Base-by-base conservation (phyloP, 1,140 invertebrate genomes). In the Sitophilus oryzae region DNA sequence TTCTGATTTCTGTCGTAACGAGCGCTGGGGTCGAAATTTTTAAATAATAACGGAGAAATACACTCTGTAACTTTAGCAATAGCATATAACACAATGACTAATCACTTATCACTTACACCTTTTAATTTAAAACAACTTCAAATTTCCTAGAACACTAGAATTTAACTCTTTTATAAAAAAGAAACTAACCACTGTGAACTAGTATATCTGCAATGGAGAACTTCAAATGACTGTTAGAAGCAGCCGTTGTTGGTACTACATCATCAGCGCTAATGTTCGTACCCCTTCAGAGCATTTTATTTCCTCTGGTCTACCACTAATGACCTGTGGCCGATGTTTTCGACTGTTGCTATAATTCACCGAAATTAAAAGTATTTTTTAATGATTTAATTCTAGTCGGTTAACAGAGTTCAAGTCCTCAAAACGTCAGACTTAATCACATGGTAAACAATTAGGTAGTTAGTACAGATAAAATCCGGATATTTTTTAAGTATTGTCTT, bases 241-340 rank as follows among this genome's bases (percentile, higher is more conserved):
- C 25, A 30, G 25, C 5, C 25, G 25, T 11, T 68, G 66, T 38
- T 44, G 65, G 58, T 61, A 62, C 64, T n/a, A n/a, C 62, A 66
- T 69, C 67, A 69, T 69, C 67, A 69, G 67, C 65, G 63, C 64
- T 64, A 67, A 67, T 67, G 66, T 69, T 67, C 65, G 67, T 66
- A 69, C 66, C 67, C 67, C 65, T 69, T 69, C 67, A 66, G 67
- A 68, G 66, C 67, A 64, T 67, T 67, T 66, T 69, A 69, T 69
- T 50, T 54, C 58, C 65, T 67, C 63, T 55, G 62, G 58, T 62
- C 56, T 60, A 16, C 16, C 57, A 66, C 65, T 69, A 69, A 69
- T 67, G 66, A 61, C 60, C 57, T 67, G 66, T 64, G 65, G 62
- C 59, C 64, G 65, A 66, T 67, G 60, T 67, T 40, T 38, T 34